phyloP scores from a whole-genome alignment of 1,140 invertebrate genomes.

The Heliconius melpomene region DNA sequence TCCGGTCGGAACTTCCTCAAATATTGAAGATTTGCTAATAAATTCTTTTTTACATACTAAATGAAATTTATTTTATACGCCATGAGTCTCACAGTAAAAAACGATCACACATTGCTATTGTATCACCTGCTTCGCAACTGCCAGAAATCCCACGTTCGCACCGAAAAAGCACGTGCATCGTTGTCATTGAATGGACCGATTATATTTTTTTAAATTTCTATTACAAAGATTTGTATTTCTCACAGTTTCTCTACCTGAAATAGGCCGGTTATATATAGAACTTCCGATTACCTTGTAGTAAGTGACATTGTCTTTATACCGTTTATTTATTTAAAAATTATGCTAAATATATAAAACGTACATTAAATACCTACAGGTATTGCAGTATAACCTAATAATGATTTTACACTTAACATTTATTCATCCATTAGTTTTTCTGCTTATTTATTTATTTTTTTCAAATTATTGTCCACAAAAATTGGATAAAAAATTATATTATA shows the following conservation, averaged over 20 bases:
- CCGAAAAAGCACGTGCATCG: constrained; percentile 44
- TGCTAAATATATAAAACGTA: too few species aligned
- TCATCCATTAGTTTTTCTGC: too few species aligned
- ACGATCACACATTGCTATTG: constrained; percentile 9
- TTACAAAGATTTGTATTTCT: constrained; percentile 49
- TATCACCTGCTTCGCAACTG: constrained; percentile 47
- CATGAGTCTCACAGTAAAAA: not conserved
- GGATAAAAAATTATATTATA: not conserved
- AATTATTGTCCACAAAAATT: too few species aligned
- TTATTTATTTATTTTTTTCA: too few species aligned
- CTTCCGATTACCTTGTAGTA: not conserved
- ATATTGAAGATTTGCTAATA: not conserved
- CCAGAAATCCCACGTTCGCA: constrained; percentile 31
- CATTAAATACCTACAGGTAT: too few species aligned
- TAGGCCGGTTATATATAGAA: not conserved
- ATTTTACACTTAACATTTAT: too few species aligned
- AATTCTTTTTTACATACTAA: not conserved
- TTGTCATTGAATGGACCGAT: constrained; percentile 39
- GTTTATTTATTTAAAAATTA: too few species aligned
- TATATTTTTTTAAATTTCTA: constrained; percentile 43
- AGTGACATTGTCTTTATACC: not conserved
- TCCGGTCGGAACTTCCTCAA: not conserved
- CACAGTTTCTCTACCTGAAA: constrained; percentile 64
- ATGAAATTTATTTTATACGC: not conserved
- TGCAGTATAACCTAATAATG: too few species aligned